Evolutionary conservation across 2,113 vertebrate genomes (phyloP).

Genomic region (Tragelaphus buxtoni): DNA sequence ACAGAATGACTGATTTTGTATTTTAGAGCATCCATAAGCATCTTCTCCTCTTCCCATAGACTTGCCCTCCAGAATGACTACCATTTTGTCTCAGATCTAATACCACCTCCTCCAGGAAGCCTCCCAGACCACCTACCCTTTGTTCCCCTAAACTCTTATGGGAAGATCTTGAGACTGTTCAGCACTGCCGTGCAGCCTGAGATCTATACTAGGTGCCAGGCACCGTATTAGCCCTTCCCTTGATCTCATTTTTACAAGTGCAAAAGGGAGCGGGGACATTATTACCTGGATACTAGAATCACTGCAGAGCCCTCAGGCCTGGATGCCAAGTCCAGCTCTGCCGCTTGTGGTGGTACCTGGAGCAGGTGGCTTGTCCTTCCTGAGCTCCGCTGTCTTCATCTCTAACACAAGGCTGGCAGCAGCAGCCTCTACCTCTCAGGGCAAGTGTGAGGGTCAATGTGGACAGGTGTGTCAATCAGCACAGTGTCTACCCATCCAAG

Average conservation of each 20-base stretch:
- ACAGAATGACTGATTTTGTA: background rate
- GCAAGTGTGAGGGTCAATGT: rapidly evolving
- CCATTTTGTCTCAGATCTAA: background rate
- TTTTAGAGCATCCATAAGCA: background rate
- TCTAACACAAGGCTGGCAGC: background rate
- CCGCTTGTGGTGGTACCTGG: background rate
- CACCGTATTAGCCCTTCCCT: background rate
- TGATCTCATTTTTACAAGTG: background rate
- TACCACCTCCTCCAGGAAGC: background rate
- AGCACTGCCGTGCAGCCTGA: background rate
- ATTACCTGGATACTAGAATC: background rate
- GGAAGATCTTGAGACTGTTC: background rate
- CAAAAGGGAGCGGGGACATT: rapidly evolving
- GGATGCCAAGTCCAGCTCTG: too few relatives aligned
- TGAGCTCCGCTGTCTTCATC: background rate
- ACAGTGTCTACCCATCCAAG: background rate
- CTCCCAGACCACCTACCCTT: background rate
- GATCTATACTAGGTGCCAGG: background rate
- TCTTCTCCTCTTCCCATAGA: background rate
- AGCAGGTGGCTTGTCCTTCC: background rate
- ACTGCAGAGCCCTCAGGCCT: background rate
- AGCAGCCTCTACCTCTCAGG: background rate
- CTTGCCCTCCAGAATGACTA: background rate
- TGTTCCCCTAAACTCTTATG: background rate
- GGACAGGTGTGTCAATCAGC: rapidly evolving